phyloP scores from a whole-genome alignment of 2,797 vertebrate species.

The Kryptopterus vitreolus region DNA sequence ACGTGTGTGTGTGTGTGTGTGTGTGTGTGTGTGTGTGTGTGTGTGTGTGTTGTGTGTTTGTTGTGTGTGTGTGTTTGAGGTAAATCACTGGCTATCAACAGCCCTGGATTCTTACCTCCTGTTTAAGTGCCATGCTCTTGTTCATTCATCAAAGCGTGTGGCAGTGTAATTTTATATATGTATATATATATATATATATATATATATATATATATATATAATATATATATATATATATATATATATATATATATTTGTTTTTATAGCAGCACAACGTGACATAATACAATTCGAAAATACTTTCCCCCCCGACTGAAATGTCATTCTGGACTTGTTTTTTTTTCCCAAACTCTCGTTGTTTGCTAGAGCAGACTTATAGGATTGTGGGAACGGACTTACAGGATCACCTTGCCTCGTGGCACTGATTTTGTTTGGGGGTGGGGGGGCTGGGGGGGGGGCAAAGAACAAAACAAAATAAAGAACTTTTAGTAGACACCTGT shows the following conservation, averaged over 20 bases:
- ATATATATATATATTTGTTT: too few relatives aligned
- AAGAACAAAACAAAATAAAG: neutral
- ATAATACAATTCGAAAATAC: neutral
- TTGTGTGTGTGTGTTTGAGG: neutral
- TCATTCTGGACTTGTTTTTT: neutral
- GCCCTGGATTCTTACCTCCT: neutral
- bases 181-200: too few relatives aligned
- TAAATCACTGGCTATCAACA: neutral
- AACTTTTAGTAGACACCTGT: neutral
- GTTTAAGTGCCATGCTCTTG: neutral
- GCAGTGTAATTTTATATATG: neutral
- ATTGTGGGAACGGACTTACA: neutral
- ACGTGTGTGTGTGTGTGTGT: neutral
- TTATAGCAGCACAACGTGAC: neutral
- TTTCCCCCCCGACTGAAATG: neutral
- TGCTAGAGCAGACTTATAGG: slow-evolving; percentile 9
- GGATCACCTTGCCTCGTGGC: neutral
- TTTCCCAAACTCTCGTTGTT: slow-evolving; percentile 10
- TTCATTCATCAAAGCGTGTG: neutral
- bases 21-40: slow-evolving; percentile 17
- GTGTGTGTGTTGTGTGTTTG: too few relatives aligned
- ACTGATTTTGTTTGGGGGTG: slow-evolving; percentile 1
- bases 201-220: too few relatives aligned
- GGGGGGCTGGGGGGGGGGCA: too few relatives aligned
- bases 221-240: too few relatives aligned